Evolutionary conservation across 1,140 invertebrate genomes (phyloP), one percentile per base, ranked within the genome.

Genomic region (Pantala flavescens): DNA sequence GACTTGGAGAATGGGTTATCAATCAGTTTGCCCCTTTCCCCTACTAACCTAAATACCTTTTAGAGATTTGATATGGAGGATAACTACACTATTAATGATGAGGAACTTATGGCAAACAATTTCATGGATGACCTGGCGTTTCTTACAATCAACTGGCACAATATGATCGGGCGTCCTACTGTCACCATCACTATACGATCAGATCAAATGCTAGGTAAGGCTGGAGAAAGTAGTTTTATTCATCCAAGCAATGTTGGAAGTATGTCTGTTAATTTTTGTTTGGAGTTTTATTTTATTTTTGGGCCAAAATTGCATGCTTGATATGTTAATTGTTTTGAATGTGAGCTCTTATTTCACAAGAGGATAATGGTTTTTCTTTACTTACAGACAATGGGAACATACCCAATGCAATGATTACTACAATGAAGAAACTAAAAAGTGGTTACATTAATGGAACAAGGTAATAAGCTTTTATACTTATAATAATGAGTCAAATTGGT

Each of bases 351-450:
- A 2, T 36, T 36, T 36, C 28, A 5, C 28, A 36, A 5, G 28
- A 36, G 28, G 28, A 74, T 74, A 23, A 24, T 76, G 43, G 43
- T 71, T 21, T 63, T 49, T 63, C 23, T 73, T 77, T 72, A 76
- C 79, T 88, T 89, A 77, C 83, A 97, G 96, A 98, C 86, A 90
- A 96, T 84, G 93, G 93, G 73, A 93, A 91, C 83, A 91, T 97
- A 74, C 96, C 95, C 9, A 85, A 94, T 80, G 93, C 96, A 0
- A 94, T 99, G 89, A 91, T 98, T 77, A 96, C 95, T 21, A 98
- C 97, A 5, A 96, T 99, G 86, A 97, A 98, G 81, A 99, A 99
- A 84, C 84, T 99, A 0, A 97, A 98, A 83, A 98, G 96, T 78
- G 98, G 98, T 24, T 99, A 99, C 81, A 97, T 99, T 70, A 98